Evolutionary conservation across 2,888 invertebrate species (phyloP).

Genomic region (Adineta ricciae): DNA sequence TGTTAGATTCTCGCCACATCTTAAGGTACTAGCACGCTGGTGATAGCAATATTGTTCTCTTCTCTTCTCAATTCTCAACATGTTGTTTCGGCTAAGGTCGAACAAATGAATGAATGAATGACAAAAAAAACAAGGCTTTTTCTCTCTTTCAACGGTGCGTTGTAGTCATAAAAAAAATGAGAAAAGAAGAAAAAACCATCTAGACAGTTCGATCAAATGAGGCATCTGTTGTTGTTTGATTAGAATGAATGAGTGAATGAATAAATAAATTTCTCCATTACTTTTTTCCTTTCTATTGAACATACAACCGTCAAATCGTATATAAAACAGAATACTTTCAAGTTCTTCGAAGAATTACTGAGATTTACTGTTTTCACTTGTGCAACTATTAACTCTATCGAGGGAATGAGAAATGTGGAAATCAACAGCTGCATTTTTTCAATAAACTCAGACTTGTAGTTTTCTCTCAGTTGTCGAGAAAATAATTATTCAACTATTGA

Average conservation of each 20-base stretch:
- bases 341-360: background rate
- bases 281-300: background rate
- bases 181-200: background rate
- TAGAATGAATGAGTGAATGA: background rate
- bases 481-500: too few species aligned
- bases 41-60: background rate
- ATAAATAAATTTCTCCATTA: background rate
- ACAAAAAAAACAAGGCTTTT: background rate
- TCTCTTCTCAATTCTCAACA: background rate
- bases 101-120: constrained; percentile 9
- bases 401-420: too few species aligned
- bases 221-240: background rate
- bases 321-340: background rate
- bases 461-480: too few species aligned
- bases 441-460: too few species aligned
- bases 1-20: background rate
- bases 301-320: background rate
- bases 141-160: background rate
- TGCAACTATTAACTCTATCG: too few species aligned
- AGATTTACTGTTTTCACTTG: background rate
- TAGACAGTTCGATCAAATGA: background rate
- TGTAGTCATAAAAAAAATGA: background rate
- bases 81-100: constrained; percentile 1
- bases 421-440: too few species aligned
- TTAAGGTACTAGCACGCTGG: background rate